phyloP scores from a whole-genome alignment of 2,888 invertebrate species.

The Diplazon laetatorius region DNA sequence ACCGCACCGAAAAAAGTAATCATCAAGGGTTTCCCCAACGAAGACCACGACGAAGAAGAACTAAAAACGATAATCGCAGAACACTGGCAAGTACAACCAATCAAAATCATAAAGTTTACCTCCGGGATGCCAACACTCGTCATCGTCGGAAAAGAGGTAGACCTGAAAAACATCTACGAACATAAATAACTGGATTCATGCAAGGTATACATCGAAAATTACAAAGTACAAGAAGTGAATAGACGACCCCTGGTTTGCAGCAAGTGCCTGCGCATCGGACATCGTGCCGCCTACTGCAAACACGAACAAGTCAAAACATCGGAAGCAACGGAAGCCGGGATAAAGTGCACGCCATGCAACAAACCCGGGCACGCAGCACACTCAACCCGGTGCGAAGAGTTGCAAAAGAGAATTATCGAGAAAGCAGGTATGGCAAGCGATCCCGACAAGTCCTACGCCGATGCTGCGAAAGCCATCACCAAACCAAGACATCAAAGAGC shows the following conservation, averaged over 20 bases:
- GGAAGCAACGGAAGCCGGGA: neutral
- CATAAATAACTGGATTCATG: slow-evolving; percentile 3
- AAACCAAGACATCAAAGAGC: slow-evolving; percentile 1
- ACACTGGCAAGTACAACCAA: slow-evolving; percentile 7
- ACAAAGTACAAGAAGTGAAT: neutral
- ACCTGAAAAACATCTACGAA: slow-evolving; percentile 12
- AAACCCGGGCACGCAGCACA: slow-evolving; percentile 11
- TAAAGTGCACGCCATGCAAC: neutral
- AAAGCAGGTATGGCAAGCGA: slow-evolving; percentile 11
- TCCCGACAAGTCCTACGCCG: neutral
- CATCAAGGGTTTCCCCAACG: slow-evolving; percentile 3
- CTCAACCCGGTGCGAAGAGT: neutral
- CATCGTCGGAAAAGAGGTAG: neutral
- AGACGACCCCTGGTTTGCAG: neutral
- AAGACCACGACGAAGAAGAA: slow-evolving; percentile 7
- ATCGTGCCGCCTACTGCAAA: neutral
- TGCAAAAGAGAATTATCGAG: slow-evolving; percentile 11
- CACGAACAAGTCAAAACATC: neutral
- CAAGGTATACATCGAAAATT: neutral
- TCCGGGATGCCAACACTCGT: slow-evolving; percentile 4
- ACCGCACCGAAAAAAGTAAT: slow-evolving; percentile 1
- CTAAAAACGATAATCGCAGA: neutral
- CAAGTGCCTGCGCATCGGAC: neutral
- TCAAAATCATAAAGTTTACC: neutral
- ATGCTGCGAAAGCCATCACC: neutral